phyloP scores from a whole-genome alignment of 2,113 vertebrate species.

The Eidolon helvum region DNA sequence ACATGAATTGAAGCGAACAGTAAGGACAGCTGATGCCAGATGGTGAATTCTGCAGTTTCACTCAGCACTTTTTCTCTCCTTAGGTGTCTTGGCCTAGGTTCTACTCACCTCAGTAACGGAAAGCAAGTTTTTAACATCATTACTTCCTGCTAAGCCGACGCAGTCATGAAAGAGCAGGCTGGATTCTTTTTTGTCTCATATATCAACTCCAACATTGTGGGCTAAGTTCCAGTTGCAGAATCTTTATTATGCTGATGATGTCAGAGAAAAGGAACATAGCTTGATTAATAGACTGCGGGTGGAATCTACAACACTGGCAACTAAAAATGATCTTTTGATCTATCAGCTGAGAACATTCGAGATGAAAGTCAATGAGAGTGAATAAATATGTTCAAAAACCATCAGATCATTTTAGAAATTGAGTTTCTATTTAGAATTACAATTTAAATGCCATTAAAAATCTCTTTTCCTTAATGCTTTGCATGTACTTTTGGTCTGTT shows the following conservation, averaged over 20 bases:
- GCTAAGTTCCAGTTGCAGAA: conserved; percentile 24
- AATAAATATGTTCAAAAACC: not conserved
- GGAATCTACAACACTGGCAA: conserved; percentile 33
- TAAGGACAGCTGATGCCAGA: conserved; percentile 38
- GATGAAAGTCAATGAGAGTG: conserved; percentile 41
- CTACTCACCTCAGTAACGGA: conserved; percentile 19
- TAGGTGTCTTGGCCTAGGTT: conserved; percentile 47
- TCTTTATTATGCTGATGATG: conserved; percentile 57
- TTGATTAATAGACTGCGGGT: conserved; percentile 59
- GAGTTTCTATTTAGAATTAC: conserved; percentile 42
- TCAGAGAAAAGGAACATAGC: conserved; percentile 35
- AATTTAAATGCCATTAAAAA: conserved; percentile 18
- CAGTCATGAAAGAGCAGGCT: not conserved
- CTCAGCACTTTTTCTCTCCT: not conserved
- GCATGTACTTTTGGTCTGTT: not conserved
- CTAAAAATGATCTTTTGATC: conserved; percentile 54
- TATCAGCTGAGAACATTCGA: conserved; percentile 37
- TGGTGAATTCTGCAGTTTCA: conserved; percentile 23
- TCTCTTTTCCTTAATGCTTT: accelerated
- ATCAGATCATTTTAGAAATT: conserved; percentile 37
- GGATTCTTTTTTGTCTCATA: not conserved
- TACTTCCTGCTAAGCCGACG: not conserved
- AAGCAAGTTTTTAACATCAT: conserved; percentile 6
- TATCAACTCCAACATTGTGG: not conserved
- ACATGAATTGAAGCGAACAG: not conserved